phyloP scores from a whole-genome alignment of 2,888 invertebrate genomes.

The Amiota mariae region DNA sequence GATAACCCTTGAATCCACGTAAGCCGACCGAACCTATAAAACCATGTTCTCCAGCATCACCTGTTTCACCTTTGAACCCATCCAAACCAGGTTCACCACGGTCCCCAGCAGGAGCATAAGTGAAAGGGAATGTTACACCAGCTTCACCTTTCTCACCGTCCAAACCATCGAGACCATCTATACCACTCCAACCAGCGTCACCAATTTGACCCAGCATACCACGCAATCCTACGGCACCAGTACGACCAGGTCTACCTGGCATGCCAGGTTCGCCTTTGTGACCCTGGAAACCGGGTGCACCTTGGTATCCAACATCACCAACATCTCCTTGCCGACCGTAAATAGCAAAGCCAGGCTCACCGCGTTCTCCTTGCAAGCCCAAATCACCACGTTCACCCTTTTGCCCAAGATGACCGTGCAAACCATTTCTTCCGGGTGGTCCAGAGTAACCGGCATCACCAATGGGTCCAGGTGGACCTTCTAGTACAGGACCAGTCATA shows the following conservation, averaged over 20 bases:
- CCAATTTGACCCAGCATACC: constrained; percentile 75
- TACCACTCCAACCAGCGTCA: constrained; percentile 73
- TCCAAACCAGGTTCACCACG: constrained; percentile 75
- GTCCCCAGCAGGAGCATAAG: constrained; percentile 65
- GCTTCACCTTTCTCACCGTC: constrained; percentile 68
- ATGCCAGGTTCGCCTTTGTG: constrained; percentile 64
- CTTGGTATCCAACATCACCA: constrained; percentile 75
- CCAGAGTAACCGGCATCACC: constrained; percentile 76
- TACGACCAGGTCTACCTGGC: constrained; percentile 74
- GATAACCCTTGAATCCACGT: constrained; percentile 77
- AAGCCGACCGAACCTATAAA: constrained; percentile 74
- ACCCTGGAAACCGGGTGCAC: constrained; percentile 73
- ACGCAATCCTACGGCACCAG: constrained; percentile 75
- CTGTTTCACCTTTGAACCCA: constrained; percentile 75
- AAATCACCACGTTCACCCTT: constrained; percentile 78
- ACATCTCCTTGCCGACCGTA: constrained; percentile 69
- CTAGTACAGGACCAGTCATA: constrained; percentile 77
- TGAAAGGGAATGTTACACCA: constrained; percentile 68
- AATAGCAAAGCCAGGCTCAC: constrained; percentile 74
- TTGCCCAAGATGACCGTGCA: constrained; percentile 77
- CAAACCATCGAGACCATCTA: constrained; percentile 67
- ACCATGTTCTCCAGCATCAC: constrained; percentile 73
- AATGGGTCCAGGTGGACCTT: constrained; percentile 77
- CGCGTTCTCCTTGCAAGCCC: constrained; percentile 79
- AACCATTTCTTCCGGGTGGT: constrained; percentile 75